These are phyloP conservation scores for Rhinogobius similis DNA, from an alignment of 2,113 vertebrate genomes.

Conservation along the genomic window DNA sequence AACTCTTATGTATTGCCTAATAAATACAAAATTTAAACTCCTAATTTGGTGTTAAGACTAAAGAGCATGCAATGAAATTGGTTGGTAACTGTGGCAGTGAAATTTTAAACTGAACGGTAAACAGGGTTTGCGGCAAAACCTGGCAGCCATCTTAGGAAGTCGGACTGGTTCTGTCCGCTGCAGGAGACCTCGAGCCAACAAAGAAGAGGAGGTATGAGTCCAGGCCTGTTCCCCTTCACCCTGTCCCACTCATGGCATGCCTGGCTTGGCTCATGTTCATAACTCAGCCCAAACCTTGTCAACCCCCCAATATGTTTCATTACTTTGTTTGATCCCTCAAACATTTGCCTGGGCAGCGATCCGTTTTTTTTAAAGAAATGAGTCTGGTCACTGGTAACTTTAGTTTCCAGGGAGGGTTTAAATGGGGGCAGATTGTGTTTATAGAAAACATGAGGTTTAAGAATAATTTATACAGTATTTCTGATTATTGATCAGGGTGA, in stretches of 20 bases:
- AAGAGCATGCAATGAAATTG: background rate
- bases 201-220: conserved; percentile 98
- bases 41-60: background rate
- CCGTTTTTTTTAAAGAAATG: background rate
- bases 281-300: conserved; percentile 27
- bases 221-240: conserved; percentile 48
- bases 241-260: conserved; percentile 42
- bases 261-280: conserved; percentile 49
- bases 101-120: conserved; percentile 84
- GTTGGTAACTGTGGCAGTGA: conserved; percentile 22
- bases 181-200: conserved; percentile 89
- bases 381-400: background rate
- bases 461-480: background rate
- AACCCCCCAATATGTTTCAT: conserved; percentile 13
- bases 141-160: conserved; percentile 89
- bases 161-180: conserved; percentile 85
- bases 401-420: background rate
- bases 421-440: background rate
- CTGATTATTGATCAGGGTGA: too few relatives aligned
- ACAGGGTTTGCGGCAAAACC: conserved; percentile 94
- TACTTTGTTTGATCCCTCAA: conserved; percentile 12
- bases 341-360: background rate
- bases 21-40: background rate
- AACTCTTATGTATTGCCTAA: background rate
- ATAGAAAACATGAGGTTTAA: too few relatives aligned